Evolutionary conservation across 1,140 invertebrate species (phyloP).

Genomic region (Nasonia longicornis): DNA sequence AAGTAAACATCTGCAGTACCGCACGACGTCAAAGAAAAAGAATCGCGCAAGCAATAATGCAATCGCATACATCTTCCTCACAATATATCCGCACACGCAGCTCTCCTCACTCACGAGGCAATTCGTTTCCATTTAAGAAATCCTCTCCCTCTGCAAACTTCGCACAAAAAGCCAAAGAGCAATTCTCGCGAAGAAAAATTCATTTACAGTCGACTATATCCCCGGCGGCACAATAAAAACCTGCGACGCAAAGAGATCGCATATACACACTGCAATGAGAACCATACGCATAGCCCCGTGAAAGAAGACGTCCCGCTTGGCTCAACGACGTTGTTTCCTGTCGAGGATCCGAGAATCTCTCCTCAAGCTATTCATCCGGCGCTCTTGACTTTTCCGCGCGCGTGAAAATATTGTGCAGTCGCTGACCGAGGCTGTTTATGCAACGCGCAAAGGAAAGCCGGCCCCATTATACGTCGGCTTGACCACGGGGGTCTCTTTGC

Average conservation of each 20-base stretch:
- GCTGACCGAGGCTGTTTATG: slow-evolving; percentile 24
- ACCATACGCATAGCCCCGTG: slow-evolving; percentile 17
- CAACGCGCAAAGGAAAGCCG: slow-evolving; percentile 4
- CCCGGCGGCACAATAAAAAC: neutral
- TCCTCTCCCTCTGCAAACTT: neutral
- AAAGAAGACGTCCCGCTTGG: slow-evolving; percentile 46
- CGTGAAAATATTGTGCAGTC: slow-evolving; percentile 31
- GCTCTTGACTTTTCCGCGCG: slow-evolving; percentile 20
- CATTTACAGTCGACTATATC: neutral
- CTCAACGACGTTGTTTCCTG: slow-evolving; percentile 32
- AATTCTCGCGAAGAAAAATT: slow-evolving; percentile 3
- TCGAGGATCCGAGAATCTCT: slow-evolving; percentile 17
- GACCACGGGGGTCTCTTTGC: slow-evolving; percentile 2
- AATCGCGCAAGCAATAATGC: neutral
- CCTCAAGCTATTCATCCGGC: slow-evolving; percentile 6
- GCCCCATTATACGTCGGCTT: neutral
- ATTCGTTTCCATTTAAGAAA: slow-evolving; percentile 18
- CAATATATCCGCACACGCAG: neutral
- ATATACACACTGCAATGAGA: neutral
- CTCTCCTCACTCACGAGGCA: neutral
- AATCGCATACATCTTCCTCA: neutral
- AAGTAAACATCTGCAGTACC: no score
- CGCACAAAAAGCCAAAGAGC: neutral
- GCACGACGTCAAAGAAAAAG: neutral
- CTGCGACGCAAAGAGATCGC: neutral